These are phyloP conservation scores for Halcyon leucocephala DNA, from an alignment of 2,797 vertebrate species.

Conservation along the genomic window DNA sequence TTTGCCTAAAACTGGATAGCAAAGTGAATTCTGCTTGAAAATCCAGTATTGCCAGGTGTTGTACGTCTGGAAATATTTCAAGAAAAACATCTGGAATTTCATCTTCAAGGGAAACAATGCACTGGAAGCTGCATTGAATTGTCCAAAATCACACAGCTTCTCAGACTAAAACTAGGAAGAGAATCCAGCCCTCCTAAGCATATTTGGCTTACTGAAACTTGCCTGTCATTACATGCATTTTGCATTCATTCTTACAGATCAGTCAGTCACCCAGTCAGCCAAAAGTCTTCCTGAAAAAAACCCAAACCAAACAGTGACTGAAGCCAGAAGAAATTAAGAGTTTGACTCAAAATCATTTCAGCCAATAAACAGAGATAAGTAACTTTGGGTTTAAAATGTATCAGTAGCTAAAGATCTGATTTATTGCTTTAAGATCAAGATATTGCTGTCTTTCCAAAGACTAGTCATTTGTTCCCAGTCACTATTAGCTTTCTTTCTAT, in stretches of 20 bases:
- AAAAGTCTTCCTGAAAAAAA: neutral
- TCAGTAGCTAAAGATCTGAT: neutral
- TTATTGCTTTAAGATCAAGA: neutral
- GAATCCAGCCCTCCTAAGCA: neutral
- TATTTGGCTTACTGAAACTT: neutral
- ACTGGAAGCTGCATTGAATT: neutral
- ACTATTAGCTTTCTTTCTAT: neutral
- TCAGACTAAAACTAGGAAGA: neutral
- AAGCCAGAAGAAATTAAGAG: neutral
- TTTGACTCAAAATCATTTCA: neutral
- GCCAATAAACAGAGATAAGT: neutral
- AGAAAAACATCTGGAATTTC: constrained; percentile 27
- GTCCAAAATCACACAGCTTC: neutral
- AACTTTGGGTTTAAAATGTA: neutral
- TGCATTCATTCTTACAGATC: neutral
- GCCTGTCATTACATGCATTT: neutral
- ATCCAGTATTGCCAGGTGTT: neutral
- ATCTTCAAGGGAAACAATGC: neutral
- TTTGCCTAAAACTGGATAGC: neutral
- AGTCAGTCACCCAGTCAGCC: neutral
- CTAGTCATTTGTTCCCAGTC: neutral
- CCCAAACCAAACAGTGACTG: neutral
- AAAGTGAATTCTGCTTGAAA: neutral
- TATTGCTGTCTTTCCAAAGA: neutral
- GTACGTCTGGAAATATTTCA: neutral